Percentiles rank a stretch among this genome's conserved stretches.
phyloP scores from a whole-genome alignment of 2,113 vertebrate genomes.

The Myotis lucifugus region DNA sequence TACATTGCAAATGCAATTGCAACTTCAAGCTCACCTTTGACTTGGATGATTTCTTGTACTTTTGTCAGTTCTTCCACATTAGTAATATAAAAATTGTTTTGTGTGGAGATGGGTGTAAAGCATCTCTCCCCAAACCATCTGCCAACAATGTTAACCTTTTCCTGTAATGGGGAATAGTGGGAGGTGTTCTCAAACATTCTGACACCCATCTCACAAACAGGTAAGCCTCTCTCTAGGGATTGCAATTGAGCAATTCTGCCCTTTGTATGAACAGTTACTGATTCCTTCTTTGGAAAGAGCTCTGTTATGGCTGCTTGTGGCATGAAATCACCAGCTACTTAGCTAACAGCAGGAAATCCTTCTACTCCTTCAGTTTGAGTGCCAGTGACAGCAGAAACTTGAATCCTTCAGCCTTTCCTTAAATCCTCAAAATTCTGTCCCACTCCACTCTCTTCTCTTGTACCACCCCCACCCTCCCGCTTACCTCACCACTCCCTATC shows the following conservation, averaged over 20 bases:
- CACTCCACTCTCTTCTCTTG: neutral
- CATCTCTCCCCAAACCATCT: neutral
- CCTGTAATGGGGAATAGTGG: neutral
- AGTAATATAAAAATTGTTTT: neutral
- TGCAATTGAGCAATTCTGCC: neutral
- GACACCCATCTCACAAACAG: neutral
- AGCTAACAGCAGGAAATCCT: neutral
- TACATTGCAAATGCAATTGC: neutral
- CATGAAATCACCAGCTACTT: conserved; percentile 55
- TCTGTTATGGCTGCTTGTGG: conserved; percentile 24
- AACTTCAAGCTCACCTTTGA: neutral
- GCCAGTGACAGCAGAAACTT: neutral
- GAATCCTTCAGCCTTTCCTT: neutral
- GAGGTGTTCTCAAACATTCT: neutral
- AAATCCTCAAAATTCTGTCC: neutral
- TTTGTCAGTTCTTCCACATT: neutral
- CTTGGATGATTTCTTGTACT: neutral
- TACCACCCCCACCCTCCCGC: too few species aligned
- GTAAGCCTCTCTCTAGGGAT: conserved; percentile 8
- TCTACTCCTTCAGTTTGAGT: neutral
- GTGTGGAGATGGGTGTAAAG: neutral
- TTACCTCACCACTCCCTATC: neutral
- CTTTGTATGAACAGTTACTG: conserved; percentile 45
- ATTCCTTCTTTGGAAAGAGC: conserved; percentile 40
- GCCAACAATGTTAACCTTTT: neutral